A percentile compares a stretch with the other conserved stretches of the same genome.
Conservation (phyloP, 2,113 vertebrate genomes). For the Eclectus roratus region DNA sequence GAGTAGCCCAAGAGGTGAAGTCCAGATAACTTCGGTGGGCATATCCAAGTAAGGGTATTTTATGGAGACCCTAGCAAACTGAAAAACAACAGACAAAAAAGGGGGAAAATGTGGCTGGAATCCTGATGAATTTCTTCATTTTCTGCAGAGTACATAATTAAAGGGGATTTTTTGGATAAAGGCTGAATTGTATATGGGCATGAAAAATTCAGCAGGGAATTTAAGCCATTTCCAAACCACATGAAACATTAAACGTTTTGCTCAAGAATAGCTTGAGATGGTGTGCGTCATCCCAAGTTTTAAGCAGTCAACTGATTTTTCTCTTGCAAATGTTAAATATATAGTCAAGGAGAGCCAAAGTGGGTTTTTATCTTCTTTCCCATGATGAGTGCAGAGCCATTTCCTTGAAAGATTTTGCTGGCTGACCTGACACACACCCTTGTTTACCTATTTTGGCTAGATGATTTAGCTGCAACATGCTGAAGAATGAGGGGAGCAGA, state of each 20-base stretch:
- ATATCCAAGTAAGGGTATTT: neutral
- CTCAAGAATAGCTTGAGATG: slow-evolving; percentile 45
- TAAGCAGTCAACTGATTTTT: slow-evolving; percentile 25
- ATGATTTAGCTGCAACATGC: neutral
- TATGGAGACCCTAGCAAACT: neutral
- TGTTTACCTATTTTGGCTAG: neutral
- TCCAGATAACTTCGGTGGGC: neutral
- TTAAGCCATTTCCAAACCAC: slow-evolving; percentile 52
- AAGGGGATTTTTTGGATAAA: slow-evolving; percentile 37
- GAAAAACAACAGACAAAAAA: neutral
- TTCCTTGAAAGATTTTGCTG: slow-evolving; percentile 1
- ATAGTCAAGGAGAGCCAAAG: neutral
- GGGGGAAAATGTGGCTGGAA: fast-evolving
- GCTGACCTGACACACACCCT: neutral
- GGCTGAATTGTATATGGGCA: slow-evolving; percentile 36
- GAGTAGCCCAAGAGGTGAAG: neutral
- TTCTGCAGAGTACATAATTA: slow-evolving; percentile 40
- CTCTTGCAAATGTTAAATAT: slow-evolving; percentile 21
- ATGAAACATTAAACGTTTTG: slow-evolving; percentile 54
- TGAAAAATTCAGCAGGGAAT: slow-evolving; percentile 59
- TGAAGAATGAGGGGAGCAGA: neutral
- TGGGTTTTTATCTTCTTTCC: slow-evolving; percentile 19
- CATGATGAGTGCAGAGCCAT: neutral
- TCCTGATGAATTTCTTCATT: neutral
- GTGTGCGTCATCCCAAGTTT: slow-evolving; percentile 5